phyloP scores from a whole-genome alignment of 2,888 invertebrate species.

The Platypus cylindrus region DNA sequence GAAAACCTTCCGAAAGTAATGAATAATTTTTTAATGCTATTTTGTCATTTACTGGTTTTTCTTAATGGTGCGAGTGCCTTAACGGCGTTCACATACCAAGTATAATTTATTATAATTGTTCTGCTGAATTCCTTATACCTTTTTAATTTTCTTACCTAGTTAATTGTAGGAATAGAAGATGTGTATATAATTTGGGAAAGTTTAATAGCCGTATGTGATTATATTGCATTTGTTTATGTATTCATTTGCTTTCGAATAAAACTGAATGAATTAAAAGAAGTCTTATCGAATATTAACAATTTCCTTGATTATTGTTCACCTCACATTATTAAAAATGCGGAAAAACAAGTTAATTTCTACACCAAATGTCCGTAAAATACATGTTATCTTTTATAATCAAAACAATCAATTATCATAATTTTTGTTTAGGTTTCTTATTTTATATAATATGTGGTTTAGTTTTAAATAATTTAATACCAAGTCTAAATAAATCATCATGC shows the following conservation, averaged over 20 bases:
- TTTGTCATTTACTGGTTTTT: not conserved
- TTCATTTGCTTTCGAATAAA: constrained; percentile 6
- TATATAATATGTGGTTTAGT: constrained; percentile 5
- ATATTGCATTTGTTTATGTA: constrained; percentile 6
- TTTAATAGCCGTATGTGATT: constrained; percentile 4
- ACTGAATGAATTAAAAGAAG: constrained; percentile 1
- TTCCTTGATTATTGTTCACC: constrained; percentile 7
- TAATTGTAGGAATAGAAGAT: constrained; percentile 9
- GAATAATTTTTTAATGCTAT: not conserved
- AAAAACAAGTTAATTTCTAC: constrained; percentile 7
- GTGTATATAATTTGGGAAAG: constrained; percentile 6
- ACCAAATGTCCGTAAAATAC: constrained; percentile 6
- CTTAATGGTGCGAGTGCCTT: not conserved
- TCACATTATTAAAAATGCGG: constrained; percentile 4
- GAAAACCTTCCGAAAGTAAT: not conserved
- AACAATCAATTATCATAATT: not conserved
- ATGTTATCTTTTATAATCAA: no score
- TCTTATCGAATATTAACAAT: constrained; percentile 1
- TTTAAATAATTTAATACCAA: constrained; percentile 4
- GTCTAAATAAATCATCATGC: constrained; percentile 5
- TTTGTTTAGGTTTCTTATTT: constrained; percentile 5
- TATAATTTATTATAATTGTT: not conserved
- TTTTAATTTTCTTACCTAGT: constrained; percentile 6
- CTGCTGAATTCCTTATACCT: not conserved
- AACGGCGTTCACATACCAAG: constrained; percentile 1